Conservation (phyloP, 2,888 invertebrate species). For the Platypus cylindrus region DNA sequence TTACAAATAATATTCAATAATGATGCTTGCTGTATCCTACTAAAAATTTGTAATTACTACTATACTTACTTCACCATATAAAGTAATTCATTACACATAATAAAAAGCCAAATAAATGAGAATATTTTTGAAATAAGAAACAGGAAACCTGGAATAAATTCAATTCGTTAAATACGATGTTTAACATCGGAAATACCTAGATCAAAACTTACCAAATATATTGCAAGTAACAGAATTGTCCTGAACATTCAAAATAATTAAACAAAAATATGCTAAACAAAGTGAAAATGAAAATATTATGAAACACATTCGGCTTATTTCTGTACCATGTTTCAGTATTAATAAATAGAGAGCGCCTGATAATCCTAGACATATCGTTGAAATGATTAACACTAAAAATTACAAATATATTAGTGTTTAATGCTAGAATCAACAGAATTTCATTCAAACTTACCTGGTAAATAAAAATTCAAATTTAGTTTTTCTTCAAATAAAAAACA, state of each 20-base stretch:
- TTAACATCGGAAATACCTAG: background rate
- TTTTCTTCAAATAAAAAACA: conserved; percentile 4
- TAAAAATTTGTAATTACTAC: too few species aligned
- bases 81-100: conserved; percentile 25
- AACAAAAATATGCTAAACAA: conserved; percentile 24
- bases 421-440: too few species aligned
- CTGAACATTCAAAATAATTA: conserved; percentile 22
- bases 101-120: conserved; percentile 26
- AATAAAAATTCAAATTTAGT: conserved; percentile 13
- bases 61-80: conserved; percentile 25
- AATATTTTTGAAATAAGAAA: conserved; percentile 26
- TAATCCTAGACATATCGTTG: conserved; percentile 19
- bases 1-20: too few species aligned
- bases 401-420: too few species aligned
- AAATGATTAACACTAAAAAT: conserved; percentile 22
- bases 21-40: too few species aligned
- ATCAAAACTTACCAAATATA: conserved; percentile 22
- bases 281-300: conserved; percentile 23
- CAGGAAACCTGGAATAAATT: conserved; percentile 24
- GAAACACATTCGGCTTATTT: conserved; percentile 25
- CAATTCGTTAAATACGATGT: too few species aligned
- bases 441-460: conserved; percentile 12
- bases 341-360: conserved; percentile 19
- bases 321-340: conserved; percentile 17
- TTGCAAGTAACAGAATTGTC: conserved; percentile 20